A percentile compares a stretch with the other conserved stretches of the same genome.
phyloP scores from a whole-genome alignment of 23 tunicate genomes.

The Styela plicata region DNA sequence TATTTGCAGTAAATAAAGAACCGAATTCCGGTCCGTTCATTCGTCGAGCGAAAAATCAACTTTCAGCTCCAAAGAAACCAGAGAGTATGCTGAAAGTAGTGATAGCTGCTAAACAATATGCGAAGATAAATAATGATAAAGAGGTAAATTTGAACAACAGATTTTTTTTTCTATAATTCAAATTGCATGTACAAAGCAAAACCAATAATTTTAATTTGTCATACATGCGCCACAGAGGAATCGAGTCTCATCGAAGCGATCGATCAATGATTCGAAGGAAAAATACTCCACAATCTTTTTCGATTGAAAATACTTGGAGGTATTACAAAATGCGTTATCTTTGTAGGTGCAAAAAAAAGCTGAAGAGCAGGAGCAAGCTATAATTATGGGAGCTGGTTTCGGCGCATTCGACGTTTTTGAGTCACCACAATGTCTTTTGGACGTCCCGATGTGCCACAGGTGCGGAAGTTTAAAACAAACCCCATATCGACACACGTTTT shows the following conservation, averaged over 20 bases:
- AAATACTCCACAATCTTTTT: too few relatives aligned
- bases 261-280: too few relatives aligned
- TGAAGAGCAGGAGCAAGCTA: slow-evolving; percentile 2
- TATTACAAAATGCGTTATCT: too few relatives aligned
- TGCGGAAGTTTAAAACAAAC: too few relatives aligned
- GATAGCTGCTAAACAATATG: background rate
- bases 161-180: too few relatives aligned
- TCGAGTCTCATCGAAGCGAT: too few relatives aligned
- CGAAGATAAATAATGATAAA: background rate
- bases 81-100: background rate
- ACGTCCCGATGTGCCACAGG: slow-evolving; percentile 81
- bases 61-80: background rate
- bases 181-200: too few relatives aligned
- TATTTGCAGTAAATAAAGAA: background rate
- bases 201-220: too few relatives aligned
- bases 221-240: too few relatives aligned
- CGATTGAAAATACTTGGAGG: too few relatives aligned
- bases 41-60: background rate
- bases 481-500: too few relatives aligned
- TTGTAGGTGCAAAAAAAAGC: slow-evolving; percentile 6
- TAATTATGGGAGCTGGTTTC: background rate
- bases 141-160: background rate
- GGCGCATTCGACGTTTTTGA: slow-evolving; percentile 21
- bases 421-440: slow-evolving; percentile 75
- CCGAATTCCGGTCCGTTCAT: background rate